Conservation (phyloP, 2,797 vertebrate species). For the Enteromius trimaculatus region DNA sequence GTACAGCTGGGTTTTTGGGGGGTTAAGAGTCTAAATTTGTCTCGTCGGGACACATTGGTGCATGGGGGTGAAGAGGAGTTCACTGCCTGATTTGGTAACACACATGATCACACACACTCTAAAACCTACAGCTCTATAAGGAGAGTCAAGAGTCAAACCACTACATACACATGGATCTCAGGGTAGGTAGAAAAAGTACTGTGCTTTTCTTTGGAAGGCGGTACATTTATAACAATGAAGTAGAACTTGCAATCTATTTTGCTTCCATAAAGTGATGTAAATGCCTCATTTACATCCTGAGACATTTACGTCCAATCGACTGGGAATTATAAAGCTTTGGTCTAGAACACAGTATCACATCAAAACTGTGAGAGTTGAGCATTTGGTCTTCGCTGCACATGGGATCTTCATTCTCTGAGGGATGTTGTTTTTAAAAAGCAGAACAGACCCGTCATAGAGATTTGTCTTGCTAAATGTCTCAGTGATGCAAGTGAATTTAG, state of each 20-base stretch:
- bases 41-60: constrained; percentile 26
- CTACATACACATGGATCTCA: background rate
- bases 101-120: background rate
- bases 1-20: background rate
- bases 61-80: constrained; percentile 26
- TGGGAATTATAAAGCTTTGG: background rate
- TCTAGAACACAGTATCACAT: background rate
- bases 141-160: constrained; percentile 1
- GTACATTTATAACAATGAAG: background rate
- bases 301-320: background rate
- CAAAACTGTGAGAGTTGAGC: background rate
- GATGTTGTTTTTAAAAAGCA: constrained; percentile 12
- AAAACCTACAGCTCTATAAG: constrained; percentile 16
- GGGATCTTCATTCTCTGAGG: background rate
- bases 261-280: background rate
- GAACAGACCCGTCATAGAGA: background rate
- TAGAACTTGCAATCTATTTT: background rate
- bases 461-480: constrained; percentile 7
- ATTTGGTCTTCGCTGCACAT: background rate
- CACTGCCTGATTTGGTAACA: constrained; percentile 26
- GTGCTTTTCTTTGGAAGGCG: background rate
- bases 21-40: constrained; percentile 35
- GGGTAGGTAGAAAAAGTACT: no score
- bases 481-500: constrained; percentile 12
- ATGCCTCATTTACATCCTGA: background rate